Base-by-base conservation (phyloP, 2,113 vertebrate species). In the Parus major region DNA sequence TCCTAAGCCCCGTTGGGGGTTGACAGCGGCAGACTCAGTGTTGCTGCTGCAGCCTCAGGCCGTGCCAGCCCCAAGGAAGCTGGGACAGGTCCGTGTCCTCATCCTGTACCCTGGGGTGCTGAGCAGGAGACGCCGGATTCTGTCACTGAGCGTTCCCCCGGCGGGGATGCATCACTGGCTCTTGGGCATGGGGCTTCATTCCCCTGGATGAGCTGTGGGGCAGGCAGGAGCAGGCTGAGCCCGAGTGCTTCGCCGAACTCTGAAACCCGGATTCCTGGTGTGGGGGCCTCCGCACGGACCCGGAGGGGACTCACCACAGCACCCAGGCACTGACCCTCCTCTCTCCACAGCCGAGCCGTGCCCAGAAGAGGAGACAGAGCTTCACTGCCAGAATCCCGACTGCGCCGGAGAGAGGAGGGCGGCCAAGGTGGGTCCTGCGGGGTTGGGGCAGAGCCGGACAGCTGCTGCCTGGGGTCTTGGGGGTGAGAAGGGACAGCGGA, bases 311-410 rank as follows among this genome's bases (percentile, higher is more conserved):
- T 84, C 15, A 18, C 47, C 2, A 1, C 3, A 1, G 29, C 55
- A 18, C 31, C 11, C 76, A 50, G 7, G 23, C 80, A 25, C 44
- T 91, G 59, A 73, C 15, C 42, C 71, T 39, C 31, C 72, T 90
- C 91, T 44, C 53, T 88, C 82, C 96, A 41, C 98, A 99, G 99
- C 98, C 13, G 98, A 99, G 92, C 98, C 97, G 96, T 96, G 98
- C 11, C 96, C 96, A 17, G 97, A 97, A 2, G 98, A 98, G 91
- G 98, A 99, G 90, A 98, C 98, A 46, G 98, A 94, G 82, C 98
- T 98, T 77, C 89, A 66, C 63, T 99, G 99, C 96, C 98, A 99
- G 97, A 98, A 98, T 75, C 98, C 98, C 0, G 97, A 98, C 97
- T 99, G 99, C 90, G 59, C 97, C 2, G 98, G 99, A 70, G 98